Evolutionary conservation across 30 jellyfish, hydroid and myxozoan genomes (phyloP).

Genomic region (Haliclystus octoradiatus): DNA sequence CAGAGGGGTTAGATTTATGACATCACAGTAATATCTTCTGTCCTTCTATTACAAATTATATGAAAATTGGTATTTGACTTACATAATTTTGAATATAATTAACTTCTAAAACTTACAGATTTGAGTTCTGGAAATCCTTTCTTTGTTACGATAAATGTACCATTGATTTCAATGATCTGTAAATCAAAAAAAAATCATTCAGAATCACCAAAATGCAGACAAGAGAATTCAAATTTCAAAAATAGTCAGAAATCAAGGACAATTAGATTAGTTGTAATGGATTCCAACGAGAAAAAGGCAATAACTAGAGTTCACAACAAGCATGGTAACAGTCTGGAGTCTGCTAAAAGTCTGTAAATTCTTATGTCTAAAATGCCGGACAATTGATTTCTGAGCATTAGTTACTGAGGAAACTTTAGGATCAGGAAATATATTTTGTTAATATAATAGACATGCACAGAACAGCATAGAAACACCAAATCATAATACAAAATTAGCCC

Average conservation of each 20-base stretch:
- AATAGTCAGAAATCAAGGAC: too few relatives aligned
- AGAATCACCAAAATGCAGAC: neutral
- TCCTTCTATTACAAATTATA: neutral
- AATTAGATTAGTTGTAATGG: too few relatives aligned
- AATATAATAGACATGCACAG: too few relatives aligned
- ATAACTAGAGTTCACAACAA: neutral
- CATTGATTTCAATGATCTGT: conserved; percentile 60
- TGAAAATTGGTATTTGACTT: neutral
- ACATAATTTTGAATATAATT: neutral
- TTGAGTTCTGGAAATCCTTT: conserved; percentile 71
- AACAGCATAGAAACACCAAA: neutral
- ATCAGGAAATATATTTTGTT: too few relatives aligned
- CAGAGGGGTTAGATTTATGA: too few relatives aligned
- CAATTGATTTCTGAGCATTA: too few relatives aligned
- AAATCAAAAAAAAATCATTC: neutral
- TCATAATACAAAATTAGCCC: neutral
- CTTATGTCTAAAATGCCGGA: too few relatives aligned
- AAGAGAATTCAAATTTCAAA: too few relatives aligned
- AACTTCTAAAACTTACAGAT: conserved; percentile 29
- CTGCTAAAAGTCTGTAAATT: too few relatives aligned
- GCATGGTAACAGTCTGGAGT: too few relatives aligned
- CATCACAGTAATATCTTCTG: neutral
- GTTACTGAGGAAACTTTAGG: too few relatives aligned
- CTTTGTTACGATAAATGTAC: conserved; percentile 50
- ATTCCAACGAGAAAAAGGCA: too few relatives aligned